phyloP scores from a whole-genome alignment of 2,888 invertebrate species.

The Hecatera dysodea region DNA sequence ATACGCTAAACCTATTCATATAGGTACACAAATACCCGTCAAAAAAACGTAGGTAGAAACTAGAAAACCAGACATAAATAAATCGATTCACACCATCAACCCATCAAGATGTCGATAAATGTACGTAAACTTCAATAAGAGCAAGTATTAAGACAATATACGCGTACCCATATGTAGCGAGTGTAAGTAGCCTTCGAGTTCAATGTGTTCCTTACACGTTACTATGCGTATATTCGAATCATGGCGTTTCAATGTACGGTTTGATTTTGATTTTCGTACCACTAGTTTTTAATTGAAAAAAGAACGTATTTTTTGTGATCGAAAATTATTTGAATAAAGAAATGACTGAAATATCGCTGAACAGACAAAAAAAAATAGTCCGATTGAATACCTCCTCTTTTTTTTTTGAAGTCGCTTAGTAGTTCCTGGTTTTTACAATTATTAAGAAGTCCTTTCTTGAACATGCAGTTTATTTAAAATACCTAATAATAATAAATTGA shows the following conservation, averaged over 20 bases:
- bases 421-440: too few relatives aligned
- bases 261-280: constrained; percentile 27
- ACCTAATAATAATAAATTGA: too few relatives aligned
- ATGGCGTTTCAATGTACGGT: constrained; percentile 23
- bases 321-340: too few relatives aligned
- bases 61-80: constrained; percentile 38
- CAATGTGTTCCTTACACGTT: constrained; percentile 37
- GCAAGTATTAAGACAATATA: constrained; percentile 20
- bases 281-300: neutral
- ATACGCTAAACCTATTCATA: too few relatives aligned
- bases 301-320: too few relatives aligned
- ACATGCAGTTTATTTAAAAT: too few relatives aligned
- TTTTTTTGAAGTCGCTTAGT: too few relatives aligned
- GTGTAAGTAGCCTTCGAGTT: constrained; percentile 26
- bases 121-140: constrained; percentile 27
- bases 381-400: too few relatives aligned
- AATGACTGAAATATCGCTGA: too few relatives aligned
- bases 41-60: neutral
- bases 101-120: constrained; percentile 22
- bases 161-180: neutral
- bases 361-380: too few relatives aligned
- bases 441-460: too few relatives aligned
- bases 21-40: neutral
- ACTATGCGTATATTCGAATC: constrained; percentile 30
- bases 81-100: constrained; percentile 32